Conservation (phyloP, 2,113 vertebrate genomes). For the Tupaia tana region DNA sequence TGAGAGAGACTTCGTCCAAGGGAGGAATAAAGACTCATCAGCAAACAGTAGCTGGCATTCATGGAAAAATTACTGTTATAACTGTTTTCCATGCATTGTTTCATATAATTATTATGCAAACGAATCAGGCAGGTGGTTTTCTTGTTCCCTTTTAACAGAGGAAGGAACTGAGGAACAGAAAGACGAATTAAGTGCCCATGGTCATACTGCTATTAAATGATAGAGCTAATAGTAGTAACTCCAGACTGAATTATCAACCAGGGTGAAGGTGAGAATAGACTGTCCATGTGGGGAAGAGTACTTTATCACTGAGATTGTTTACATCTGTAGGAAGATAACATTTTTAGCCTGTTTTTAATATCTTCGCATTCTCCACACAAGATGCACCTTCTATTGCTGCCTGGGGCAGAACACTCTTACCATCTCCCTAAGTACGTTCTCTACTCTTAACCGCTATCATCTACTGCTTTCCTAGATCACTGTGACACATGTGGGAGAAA, state of each 20-base stretch:
- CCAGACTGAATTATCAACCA: neutral
- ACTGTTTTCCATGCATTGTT: neutral
- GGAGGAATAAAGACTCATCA: neutral
- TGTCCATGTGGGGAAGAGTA: neutral
- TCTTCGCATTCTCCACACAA: neutral
- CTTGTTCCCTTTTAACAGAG: conserved; percentile 19
- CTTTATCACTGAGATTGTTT: conserved; percentile 29
- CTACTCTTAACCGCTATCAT: neutral
- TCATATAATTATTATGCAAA: neutral
- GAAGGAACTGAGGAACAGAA: neutral
- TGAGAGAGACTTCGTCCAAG: neutral
- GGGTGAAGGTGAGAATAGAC: neutral
- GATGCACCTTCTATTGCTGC: neutral
- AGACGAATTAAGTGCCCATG: neutral
- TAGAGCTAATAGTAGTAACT: neutral
- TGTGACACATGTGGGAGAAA: neutral
- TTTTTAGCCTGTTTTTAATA: neutral
- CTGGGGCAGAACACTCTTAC: neutral
- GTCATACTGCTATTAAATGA: neutral
- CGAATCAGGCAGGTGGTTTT: neutral
- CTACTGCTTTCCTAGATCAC: neutral
- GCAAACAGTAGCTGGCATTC: neutral
- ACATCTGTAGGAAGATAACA: neutral
- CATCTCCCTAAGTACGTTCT: neutral
- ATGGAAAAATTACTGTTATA: neutral